Base-by-base conservation (phyloP, 2,113 vertebrate species). In the Brachirus orientalis region DNA sequence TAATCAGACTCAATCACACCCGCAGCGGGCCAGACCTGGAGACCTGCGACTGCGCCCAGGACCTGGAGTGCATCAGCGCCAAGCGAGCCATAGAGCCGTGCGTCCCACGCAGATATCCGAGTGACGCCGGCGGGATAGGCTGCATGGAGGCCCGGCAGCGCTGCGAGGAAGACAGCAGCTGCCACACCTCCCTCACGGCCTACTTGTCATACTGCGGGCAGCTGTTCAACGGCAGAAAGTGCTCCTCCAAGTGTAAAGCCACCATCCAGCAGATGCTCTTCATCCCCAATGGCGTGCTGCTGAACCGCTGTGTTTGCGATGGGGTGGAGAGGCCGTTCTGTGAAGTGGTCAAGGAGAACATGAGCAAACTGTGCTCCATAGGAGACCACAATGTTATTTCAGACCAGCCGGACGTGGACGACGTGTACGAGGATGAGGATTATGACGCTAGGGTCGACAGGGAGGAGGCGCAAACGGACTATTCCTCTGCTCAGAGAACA, bases 271-370 rank as follows among this genome's bases (percentile, higher is more conserved):
- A 93, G 76, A 92, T 95, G 89, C 89, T 94, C 8, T 86, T 89
- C 70, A 89, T 92, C 58, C 93, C 93, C 0, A 87, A 83, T 28
- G 94, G 93, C 22, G 40, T 75, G 55, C 75, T 92, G 72, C 91
- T 95, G 1, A 92, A 94, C 85, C 90, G 83, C 36, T 94, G 93
- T 28, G 90, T 93, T 2, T 94, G 93, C 43, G 93, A 94, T 50
- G 93, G 94, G 0, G 88, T 91, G 43, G 93, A 94, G 88, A 82
- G 94, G 55, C 93, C 93, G 2, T 94, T 95, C 84, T 95, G 94
- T 40, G 92, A 95, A 63, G 91, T 93, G 81, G 93, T 95, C 54
- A 94, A 95, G 73, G 92, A 92, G 62, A 94, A 93, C 89, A 94
- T 95, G 93, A 87, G 82, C 43, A 90, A 87, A 40, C 91, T 94